phyloP scores from a whole-genome alignment of 1,140 invertebrate genomes.

The Drosophila ironensis region DNA sequence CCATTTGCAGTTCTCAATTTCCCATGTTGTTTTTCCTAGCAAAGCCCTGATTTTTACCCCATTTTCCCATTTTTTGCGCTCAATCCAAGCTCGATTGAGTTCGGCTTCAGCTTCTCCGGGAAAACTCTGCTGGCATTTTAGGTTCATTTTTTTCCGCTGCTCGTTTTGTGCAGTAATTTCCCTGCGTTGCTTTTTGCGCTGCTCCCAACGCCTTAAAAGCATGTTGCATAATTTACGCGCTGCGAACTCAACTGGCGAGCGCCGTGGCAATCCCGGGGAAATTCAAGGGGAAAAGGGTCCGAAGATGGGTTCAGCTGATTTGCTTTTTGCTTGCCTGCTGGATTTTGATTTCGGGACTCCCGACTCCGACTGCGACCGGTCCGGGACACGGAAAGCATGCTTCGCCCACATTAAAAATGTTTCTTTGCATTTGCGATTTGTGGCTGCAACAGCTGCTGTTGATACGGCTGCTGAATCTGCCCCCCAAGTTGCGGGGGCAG shows the following conservation, averaged over 20 bases:
- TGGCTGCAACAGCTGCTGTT: constrained; percentile 25
- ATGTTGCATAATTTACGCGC: constrained; percentile 74
- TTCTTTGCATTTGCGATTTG: constrained; percentile 40
- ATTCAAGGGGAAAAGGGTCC: background rate
- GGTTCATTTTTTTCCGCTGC: constrained; percentile 34
- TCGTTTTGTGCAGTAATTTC: constrained; percentile 29
- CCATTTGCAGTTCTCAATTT: constrained; percentile 9
- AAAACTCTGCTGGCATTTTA: constrained; percentile 28
- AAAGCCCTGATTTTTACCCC: background rate
- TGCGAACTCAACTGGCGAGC: constrained; percentile 30
- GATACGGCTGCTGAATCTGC: background rate
- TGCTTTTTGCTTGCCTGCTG: constrained; percentile 42
- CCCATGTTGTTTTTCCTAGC: background rate
- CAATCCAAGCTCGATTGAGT: constrained; percentile 14
- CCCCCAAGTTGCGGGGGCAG: background rate
- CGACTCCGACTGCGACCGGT: background rate
- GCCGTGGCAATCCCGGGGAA: background rate
- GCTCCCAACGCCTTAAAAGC: constrained; percentile 58
- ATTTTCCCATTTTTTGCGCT: background rate
- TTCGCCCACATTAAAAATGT: constrained; percentile 40
- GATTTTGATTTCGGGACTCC: constrained; percentile 2
- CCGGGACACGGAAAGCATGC: constrained; percentile 42
- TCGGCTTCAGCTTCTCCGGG: constrained; percentile 15
- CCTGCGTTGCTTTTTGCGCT: constrained; percentile 16
- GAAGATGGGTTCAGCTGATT: constrained; percentile 39